Conservation (phyloP, 2,113 vertebrate species). For the Oreochromis tanganicae region DNA sequence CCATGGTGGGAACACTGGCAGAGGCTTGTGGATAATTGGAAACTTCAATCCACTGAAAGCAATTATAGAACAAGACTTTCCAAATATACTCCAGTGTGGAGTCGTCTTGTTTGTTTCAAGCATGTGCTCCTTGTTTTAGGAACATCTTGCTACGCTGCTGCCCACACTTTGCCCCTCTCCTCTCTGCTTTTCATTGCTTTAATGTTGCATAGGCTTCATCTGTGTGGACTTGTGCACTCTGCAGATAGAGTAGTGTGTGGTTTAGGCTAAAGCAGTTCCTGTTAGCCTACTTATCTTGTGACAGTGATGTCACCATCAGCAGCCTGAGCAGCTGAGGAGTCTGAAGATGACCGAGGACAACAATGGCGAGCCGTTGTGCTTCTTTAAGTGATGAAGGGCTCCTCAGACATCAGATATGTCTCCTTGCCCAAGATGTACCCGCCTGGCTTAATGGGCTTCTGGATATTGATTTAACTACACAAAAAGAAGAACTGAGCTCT, state of each 20-base stretch:
- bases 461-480: constrained; percentile 69
- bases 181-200: not conserved
- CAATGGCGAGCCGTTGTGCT: constrained; percentile 34
- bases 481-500: constrained; percentile 64
- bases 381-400: constrained; percentile 18
- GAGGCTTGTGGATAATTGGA: constrained; percentile 62
- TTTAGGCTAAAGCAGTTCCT: constrained; percentile 30
- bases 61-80: constrained; percentile 67
- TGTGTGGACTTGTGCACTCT: not conserved
- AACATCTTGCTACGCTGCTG: constrained; percentile 9
- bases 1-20: constrained; percentile 53
- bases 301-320: constrained; percentile 54
- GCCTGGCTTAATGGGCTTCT: constrained; percentile 64
- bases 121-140: constrained; percentile 26
- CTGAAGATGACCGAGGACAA: constrained; percentile 33
- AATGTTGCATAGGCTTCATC: not conserved
- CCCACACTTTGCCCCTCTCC: not conserved
- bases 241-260: not conserved
- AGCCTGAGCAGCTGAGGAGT: constrained; percentile 35
- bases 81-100: constrained; percentile 60
- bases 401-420: constrained; percentile 54
- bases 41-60: constrained; percentile 70
- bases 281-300: constrained; percentile 35
- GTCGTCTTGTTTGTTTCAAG: constrained; percentile 17
- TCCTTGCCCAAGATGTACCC: constrained; percentile 42